These are phyloP conservation scores for Microchrysa polita DNA, from an alignment of 2,888 invertebrate genomes.

Conservation along the genomic window DNA sequence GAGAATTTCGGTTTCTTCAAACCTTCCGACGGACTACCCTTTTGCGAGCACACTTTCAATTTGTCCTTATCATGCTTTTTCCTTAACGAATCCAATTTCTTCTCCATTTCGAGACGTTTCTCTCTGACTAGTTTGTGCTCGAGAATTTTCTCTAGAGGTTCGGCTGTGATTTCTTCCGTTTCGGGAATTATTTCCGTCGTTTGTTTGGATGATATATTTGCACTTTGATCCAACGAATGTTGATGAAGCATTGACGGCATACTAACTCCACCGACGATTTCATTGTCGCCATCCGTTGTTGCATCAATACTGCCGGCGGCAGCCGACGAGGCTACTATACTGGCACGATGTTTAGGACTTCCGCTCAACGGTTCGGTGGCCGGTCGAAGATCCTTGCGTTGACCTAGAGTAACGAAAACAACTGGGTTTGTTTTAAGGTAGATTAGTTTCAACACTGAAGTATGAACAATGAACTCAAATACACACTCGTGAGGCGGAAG, in stretches of 20 bases:
- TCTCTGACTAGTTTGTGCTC: slow-evolving; percentile 85
- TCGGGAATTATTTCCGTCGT: slow-evolving; percentile 60
- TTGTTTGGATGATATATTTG: slow-evolving; percentile 59
- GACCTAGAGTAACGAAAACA: slow-evolving; percentile 63
- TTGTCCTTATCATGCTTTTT: slow-evolving; percentile 85
- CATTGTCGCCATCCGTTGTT: slow-evolving; percentile 56
- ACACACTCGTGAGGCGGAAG: slow-evolving; percentile 34
- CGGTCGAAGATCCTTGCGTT: slow-evolving; percentile 62
- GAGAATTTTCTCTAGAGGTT: slow-evolving; percentile 81
- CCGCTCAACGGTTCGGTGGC: slow-evolving; percentile 61
- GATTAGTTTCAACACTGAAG: slow-evolving; percentile 48
- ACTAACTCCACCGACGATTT: slow-evolving; percentile 48
- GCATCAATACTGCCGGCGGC: slow-evolving; percentile 48
- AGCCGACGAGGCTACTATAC: slow-evolving; percentile 54
- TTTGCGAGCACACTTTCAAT: slow-evolving; percentile 69
- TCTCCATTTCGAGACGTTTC: slow-evolving; percentile 83
- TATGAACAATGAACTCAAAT: slow-evolving; percentile 37
- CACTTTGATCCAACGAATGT: slow-evolving; percentile 62
- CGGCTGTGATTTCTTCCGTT: slow-evolving; percentile 70
- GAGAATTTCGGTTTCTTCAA: slow-evolving; percentile 77
- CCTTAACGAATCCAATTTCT: slow-evolving; percentile 83
- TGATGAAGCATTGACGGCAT: slow-evolving; percentile 60
- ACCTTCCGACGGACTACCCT: slow-evolving; percentile 68
- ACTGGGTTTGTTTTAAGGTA: slow-evolving; percentile 55
- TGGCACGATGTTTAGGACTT: slow-evolving; percentile 66